Evolutionary conservation across 2,888 invertebrate species (phyloP), one percentile per base, ranked within the genome.

Genomic region (Apomyelois bistriatella): DNA sequence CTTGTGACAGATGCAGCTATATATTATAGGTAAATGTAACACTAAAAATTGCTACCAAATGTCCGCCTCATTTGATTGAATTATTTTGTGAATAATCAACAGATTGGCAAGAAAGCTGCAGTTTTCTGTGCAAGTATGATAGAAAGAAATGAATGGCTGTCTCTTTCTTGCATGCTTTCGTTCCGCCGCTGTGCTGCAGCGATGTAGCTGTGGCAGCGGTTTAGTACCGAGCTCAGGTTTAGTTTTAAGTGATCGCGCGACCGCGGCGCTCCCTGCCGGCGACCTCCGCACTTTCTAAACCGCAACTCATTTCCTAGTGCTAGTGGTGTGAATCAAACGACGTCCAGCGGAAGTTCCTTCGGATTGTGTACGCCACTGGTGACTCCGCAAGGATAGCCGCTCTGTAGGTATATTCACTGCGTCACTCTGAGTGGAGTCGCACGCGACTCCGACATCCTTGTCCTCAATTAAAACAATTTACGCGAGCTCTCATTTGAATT

Each of bases 171-270:
- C 82, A 59, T 79, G 79, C 86, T 88, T 88, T 88, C 88, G 74
- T 82, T 76, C 65, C 65, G 67, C 68, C 58, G 67, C 68, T 57
- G 70, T 61, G 70, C 72, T 69, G 71, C 72, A 68, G 68, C 66
- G 68, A 59, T 53, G 60, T 49, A 43, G 58, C 57, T 52, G 59
- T 16, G 60, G 54, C 58, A 66, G 69, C 59, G 60, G 66, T 72
- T 74, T 77, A 74, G 78, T 80, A 79, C 77, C 74, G 74, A 74
- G 65, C 73, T 73, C 74, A 65, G 70, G 66, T 72, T 83, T 85
- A 85, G 88, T 89, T 89, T 87, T 85, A 81, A 84, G 85, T 82
- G 79, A 75, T 78, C 84, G 78, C 82, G 89, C 85, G 81, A 68
- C 76, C 75, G 67, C 77, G 82, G 76, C 84, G 80, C 85, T 84